Conservation (phyloP, 2,888 invertebrate species). For the Diaperis boleti region DNA sequence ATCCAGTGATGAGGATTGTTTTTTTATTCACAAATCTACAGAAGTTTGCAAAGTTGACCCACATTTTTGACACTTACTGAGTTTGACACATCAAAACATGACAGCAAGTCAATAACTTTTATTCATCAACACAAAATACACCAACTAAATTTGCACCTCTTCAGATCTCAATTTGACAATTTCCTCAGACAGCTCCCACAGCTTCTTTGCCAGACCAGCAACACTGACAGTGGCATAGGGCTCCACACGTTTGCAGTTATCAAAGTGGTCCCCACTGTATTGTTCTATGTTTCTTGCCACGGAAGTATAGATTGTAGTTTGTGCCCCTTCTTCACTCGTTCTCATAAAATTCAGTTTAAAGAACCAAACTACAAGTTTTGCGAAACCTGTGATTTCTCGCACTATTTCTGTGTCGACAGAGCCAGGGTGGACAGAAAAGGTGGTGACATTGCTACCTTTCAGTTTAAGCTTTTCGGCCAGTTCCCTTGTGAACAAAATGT, state of each 20-base stretch:
- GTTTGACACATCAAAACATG: too few relatives aligned
- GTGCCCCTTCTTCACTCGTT: conserved; percentile 56
- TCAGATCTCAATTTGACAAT: too few relatives aligned
- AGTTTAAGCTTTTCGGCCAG: conserved; percentile 45
- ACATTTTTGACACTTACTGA: neutral
- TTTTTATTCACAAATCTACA: neutral
- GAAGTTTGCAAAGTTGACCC: neutral
- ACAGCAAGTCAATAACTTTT: too few relatives aligned
- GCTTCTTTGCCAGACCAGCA: conserved; percentile 12
- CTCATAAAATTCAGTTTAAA: too few relatives aligned
- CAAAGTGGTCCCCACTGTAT: conserved; percentile 49
- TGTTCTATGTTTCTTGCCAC: conserved; percentile 52
- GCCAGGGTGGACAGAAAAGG: conserved; percentile 48
- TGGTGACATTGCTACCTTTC: conserved; percentile 41
- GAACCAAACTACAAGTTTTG: too few relatives aligned
- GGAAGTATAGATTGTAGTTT: conserved; percentile 55
- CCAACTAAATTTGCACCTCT: too few relatives aligned
- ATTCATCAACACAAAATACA: too few relatives aligned
- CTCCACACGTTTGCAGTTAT: neutral
- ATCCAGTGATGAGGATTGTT: conserved; percentile 16
- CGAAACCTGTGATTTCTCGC: too few relatives aligned
- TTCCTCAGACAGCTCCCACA: conserved; percentile 38
- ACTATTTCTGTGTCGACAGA: conserved; percentile 44
- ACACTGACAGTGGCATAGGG: conserved; percentile 17
- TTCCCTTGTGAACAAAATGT: conserved; percentile 46